A percentile compares a stretch with the other conserved stretches of the same genome.
Conservation (phyloP, 2,888 invertebrate species). For the Saturnia pavonia region DNA sequence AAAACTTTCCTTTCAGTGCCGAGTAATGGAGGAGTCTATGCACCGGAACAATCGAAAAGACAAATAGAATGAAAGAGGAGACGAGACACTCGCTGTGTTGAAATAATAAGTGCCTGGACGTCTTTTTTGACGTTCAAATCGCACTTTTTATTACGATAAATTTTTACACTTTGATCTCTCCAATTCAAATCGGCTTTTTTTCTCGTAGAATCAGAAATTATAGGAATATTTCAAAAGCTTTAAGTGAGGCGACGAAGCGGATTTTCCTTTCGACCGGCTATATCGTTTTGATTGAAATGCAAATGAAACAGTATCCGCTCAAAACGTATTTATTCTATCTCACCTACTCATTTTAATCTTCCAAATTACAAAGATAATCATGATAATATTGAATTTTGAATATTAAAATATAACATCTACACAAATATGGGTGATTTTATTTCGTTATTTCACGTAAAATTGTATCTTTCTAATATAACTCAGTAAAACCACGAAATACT, state of each 20-base stretch:
- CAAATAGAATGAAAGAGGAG: slow-evolving; percentile 77
- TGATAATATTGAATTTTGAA: slow-evolving; percentile 25
- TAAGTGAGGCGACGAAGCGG: slow-evolving; percentile 77
- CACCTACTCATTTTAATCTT: slow-evolving; percentile 64
- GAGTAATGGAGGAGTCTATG: slow-evolving; percentile 82
- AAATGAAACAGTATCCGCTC: slow-evolving; percentile 77
- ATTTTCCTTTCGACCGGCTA: slow-evolving; percentile 78
- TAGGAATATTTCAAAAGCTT: slow-evolving; percentile 80
- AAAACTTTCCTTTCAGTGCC: slow-evolving; percentile 83
- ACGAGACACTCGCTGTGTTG: slow-evolving; percentile 75
- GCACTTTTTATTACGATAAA: slow-evolving; percentile 74
- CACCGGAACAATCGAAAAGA: slow-evolving; percentile 82
- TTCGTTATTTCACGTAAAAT: background rate
- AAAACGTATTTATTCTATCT: slow-evolving; percentile 72
- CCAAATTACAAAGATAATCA: slow-evolving; percentile 50
- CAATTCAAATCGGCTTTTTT: slow-evolving; percentile 80
- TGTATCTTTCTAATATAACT: background rate
- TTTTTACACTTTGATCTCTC: slow-evolving; percentile 81
- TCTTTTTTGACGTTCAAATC: slow-evolving; percentile 73
- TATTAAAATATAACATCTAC: background rate
- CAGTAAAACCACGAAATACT: slow-evolving; percentile 5
- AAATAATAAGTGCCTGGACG: slow-evolving; percentile 79
- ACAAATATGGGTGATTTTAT: background rate
- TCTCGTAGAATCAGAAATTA: slow-evolving; percentile 77
- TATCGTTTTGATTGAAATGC: slow-evolving; percentile 80